Evolutionary conservation across 2,888 invertebrate species (phyloP), one percentile per base, ranked within the genome.

Genomic region (Atethmia centrago): DNA sequence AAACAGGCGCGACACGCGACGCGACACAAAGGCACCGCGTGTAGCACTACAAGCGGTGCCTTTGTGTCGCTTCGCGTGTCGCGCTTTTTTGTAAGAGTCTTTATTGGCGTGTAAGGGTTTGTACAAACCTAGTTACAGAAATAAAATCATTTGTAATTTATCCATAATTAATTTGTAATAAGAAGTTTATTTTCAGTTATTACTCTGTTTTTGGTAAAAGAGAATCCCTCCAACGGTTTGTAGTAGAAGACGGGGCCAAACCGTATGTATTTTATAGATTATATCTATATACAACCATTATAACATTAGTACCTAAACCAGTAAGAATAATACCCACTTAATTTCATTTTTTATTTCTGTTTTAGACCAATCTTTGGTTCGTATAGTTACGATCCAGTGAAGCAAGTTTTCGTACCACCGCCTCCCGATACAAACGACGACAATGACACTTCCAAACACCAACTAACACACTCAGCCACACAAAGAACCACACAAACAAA

Each of bases 291-390:
- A 49, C 31, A 31, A n/a, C 25, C 0, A 25, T 47, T 45, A 7
- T 21, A 36, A 14, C 19, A 70, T 28, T 66, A 36, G 19, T 47
- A 36, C 14, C 9, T 49, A 42, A 31, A 19, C 10, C n/a, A 45
- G 16, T 36, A 36, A 36, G 3, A 69, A 47, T 19, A 42, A 42
- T 31, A 25, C 14, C 14, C 40, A 14, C 3, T n/a, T 14, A n/a
- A 16, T 28, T n/a, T 8, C 3, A n/a, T 5, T 47, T 10, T 25
- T 42, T 74, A 7, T 68, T 69, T 59, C 7, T 45, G 1, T 83
- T 84, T 55, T 64, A 88, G 88, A 0, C 56, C 88, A n/a, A 88
- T 88, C 67, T 88, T 88, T 53, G 89, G 89, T n/a, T 88, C 88
- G n/a, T 88, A 86, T 68, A 84, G 75, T 68, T 88, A 86, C 63